Evolutionary conservation across 2,113 vertebrate genomes (phyloP).

Genomic region (Calyptommatus sinebrachiatus): DNA sequence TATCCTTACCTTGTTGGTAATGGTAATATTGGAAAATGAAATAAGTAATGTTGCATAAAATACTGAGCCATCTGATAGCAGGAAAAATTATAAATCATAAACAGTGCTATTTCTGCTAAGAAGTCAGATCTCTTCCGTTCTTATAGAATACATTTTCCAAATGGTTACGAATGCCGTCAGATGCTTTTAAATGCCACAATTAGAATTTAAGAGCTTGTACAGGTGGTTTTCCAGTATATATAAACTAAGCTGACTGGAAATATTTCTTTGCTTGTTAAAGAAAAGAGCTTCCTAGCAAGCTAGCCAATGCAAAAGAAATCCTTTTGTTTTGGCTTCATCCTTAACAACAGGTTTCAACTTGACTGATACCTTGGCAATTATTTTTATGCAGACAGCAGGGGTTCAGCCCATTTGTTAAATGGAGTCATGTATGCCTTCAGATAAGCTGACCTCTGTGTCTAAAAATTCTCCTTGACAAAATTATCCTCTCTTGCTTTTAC

Average conservation of each 20-base stretch:
- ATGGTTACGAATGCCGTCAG: neutral
- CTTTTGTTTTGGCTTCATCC: neutral
- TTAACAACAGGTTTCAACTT: neutral
- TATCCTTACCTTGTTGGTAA: neutral
- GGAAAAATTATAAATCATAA: neutral
- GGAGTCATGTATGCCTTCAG: too few relatives aligned
- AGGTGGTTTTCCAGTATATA: neutral
- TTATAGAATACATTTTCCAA: neutral
- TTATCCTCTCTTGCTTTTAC: too few relatives aligned
- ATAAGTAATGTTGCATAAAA: neutral
- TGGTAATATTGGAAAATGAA: neutral
- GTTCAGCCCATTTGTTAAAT: too few relatives aligned
- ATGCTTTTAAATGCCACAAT: conserved; percentile 20
- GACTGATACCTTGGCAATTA: neutral
- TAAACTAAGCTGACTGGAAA: conserved; percentile 15
- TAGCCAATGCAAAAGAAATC: neutral
- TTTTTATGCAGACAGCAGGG: neutral
- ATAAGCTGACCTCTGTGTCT: too few relatives aligned
- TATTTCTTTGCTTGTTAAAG: neutral
- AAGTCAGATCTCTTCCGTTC: neutral
- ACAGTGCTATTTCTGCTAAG: neutral
- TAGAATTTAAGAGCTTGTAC: conserved; percentile 1
- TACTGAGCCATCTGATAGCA: neutral
- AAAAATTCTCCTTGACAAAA: too few relatives aligned
- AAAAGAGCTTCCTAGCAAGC: neutral